A percentile compares a stretch with the other conserved stretches of the same genome.
These are phyloP conservation scores for Peromyscus californicus DNA, from an alignment of 2,113 vertebrate species.

Conservation along the genomic window DNA sequence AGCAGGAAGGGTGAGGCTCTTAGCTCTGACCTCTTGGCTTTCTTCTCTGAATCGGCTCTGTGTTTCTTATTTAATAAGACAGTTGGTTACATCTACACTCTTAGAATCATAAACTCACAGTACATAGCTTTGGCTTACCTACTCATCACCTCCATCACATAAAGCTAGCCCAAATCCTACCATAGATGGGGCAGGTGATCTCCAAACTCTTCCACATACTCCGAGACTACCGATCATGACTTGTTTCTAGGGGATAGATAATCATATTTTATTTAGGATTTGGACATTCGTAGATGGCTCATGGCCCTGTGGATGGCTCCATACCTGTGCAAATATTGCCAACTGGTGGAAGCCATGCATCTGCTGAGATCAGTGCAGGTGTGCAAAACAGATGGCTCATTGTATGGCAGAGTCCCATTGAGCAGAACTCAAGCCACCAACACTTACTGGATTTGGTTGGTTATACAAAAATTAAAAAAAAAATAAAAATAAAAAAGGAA, in stretches of 20 bases:
- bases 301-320: background rate
- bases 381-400: background rate
- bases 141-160: background rate
- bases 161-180: background rate
- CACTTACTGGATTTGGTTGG: background rate
- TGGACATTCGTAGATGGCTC: background rate
- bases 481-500: background rate
- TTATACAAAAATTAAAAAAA: background rate
- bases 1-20: too few relatives aligned
- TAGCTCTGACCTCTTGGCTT: too few relatives aligned
- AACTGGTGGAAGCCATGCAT: background rate
- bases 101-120: background rate
- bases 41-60: too few relatives aligned
- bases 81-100: too few relatives aligned
- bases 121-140: background rate
- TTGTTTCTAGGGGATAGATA: background rate
- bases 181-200: background rate
- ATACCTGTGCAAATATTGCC: background rate
- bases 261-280: background rate
- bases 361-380: background rate
- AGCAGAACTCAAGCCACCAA: background rate
- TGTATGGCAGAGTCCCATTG: background rate
- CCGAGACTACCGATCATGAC: background rate
- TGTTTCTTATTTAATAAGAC: too few relatives aligned
- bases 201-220: background rate